Percentiles rank a stretch among this genome's conserved stretches.
phyloP scores from a whole-genome alignment of 2,888 invertebrate species.

The Ametastegia equiseti region DNA sequence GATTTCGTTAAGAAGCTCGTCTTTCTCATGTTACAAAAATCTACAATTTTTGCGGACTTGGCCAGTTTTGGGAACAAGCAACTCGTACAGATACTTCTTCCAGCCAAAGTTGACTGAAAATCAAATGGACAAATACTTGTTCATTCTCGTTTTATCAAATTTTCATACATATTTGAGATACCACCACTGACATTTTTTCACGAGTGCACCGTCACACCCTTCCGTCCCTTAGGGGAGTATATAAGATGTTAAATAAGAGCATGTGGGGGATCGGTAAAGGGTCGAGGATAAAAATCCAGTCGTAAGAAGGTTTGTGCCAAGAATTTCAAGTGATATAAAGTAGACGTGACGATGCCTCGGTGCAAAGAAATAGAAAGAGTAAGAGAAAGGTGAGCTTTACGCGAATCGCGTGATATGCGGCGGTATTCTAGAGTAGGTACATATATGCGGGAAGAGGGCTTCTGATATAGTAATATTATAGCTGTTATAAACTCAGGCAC shows the following conservation, averaged over 20 bases:
- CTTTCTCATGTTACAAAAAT: too few relatives aligned
- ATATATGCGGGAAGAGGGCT: too few relatives aligned
- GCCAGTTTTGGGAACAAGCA: too few relatives aligned
- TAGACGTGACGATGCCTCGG: conserved; percentile 34
- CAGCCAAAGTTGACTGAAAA: too few relatives aligned
- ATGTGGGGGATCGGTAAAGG: too few relatives aligned
- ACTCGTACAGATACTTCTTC: too few relatives aligned
- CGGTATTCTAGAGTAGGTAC: conserved; percentile 1
- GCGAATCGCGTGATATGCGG: conserved; percentile 38
- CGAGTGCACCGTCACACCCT: conserved; percentile 7
- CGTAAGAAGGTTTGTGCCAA: conserved; percentile 35
- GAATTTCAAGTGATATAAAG: conserved; percentile 47
- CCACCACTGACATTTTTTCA: conserved; percentile 7
- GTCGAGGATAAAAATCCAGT: conserved; percentile 42
- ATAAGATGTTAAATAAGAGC: neutral
- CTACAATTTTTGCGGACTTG: too few relatives aligned
- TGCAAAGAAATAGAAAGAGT: neutral
- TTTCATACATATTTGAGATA: too few relatives aligned
- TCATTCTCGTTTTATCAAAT: too few relatives aligned
- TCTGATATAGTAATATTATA: conserved; percentile 58
- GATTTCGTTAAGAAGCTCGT: too few relatives aligned
- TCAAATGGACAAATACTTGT: too few relatives aligned
- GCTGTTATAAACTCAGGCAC: conserved; percentile 69
- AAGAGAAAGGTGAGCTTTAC: conserved; percentile 40
- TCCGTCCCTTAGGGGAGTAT: neutral